Conservation (phyloP, 2,888 invertebrate genomes). For the Venusia cambrica region DNA sequence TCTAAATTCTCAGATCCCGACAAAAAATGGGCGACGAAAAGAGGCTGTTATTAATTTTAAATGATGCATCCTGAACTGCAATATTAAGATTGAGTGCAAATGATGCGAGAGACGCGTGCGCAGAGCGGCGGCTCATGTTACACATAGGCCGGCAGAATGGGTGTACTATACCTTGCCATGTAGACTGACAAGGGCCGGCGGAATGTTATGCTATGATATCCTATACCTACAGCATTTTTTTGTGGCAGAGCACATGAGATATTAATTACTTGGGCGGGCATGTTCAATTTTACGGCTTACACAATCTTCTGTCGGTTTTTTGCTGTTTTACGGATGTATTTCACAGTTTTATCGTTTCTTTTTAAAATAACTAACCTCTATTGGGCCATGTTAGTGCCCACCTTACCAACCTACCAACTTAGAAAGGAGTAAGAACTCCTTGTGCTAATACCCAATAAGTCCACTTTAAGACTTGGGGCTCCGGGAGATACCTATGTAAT, state of each 20-base stretch:
- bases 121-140: slow-evolving; percentile 53
- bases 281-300: slow-evolving; percentile 66
- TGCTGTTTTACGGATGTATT: slow-evolving; percentile 16
- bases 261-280: slow-evolving; percentile 71
- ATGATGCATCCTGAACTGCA: slow-evolving; percentile 69
- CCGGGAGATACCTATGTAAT: too few relatives aligned
- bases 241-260: slow-evolving; percentile 50
- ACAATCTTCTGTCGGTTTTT: slow-evolving; percentile 43
- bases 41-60: slow-evolving; percentile 62
- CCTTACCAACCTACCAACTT: too few relatives aligned
- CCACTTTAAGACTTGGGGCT: too few relatives aligned
- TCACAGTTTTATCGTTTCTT: not conserved
- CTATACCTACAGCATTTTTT: too few relatives aligned
- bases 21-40: slow-evolving; percentile 53
- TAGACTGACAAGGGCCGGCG: slow-evolving; percentile 26
- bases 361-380: too few relatives aligned
- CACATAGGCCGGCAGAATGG: slow-evolving; percentile 36
- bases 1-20: slow-evolving; percentile 38
- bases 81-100: slow-evolving; percentile 77
- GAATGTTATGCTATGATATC: too few relatives aligned
- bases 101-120: slow-evolving; percentile 71
- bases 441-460: too few relatives aligned
- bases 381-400: too few relatives aligned
- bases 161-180: slow-evolving; percentile 21
- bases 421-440: too few relatives aligned